Base-by-base conservation (phyloP, 2,888 invertebrate genomes). In the Ormia ochracea region DNA sequence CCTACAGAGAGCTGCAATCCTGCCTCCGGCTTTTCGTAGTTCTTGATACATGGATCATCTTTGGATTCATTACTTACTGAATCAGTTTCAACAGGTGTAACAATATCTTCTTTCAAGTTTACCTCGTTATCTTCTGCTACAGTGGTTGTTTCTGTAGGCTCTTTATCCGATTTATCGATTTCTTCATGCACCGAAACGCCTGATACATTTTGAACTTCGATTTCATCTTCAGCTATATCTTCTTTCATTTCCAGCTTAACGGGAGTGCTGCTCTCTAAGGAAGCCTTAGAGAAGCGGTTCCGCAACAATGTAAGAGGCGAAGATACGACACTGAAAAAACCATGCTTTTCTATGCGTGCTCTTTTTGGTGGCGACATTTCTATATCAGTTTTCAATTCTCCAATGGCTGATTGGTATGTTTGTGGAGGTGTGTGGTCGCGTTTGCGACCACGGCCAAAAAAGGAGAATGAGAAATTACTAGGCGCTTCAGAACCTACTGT, bases 401-500 rank as follows among this genome's bases (percentile, higher is more conserved):
- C 80, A 33, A 82, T 85, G 33, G 83, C 63, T 12, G 88, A 87
- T 78, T 85, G 85, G 3, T 73, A 75, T 7, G 73, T 54, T 3
- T 79, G 70, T 2, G 88, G 85, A 0, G 88, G 85, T 7, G 87
- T 86, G 33, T 86, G 86, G 33, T 89, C 89, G 9, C 90, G 87
- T 59, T 90, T 89, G 19, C 87, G 89, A 4, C 89, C 87, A 14
- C 87, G 86, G 0, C 86, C 87, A 73, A 88, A 88, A 80, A 88
- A 87, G 0, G 87, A 88, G 56, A 88, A 88, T 4, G 89, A 88
- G 2, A 87, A 87, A 41, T 84, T 87, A 70, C 87, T 88, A 36
- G 88, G 88, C 28, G 86, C 85, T 75, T 90, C 89, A 0, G 89
- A 89, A 2, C 89, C 89, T 12, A 88, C 89, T 3, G 89, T 89